phyloP scores from a whole-genome alignment of 2,113 vertebrate species.

The Astatoreochromis straeleni region DNA sequence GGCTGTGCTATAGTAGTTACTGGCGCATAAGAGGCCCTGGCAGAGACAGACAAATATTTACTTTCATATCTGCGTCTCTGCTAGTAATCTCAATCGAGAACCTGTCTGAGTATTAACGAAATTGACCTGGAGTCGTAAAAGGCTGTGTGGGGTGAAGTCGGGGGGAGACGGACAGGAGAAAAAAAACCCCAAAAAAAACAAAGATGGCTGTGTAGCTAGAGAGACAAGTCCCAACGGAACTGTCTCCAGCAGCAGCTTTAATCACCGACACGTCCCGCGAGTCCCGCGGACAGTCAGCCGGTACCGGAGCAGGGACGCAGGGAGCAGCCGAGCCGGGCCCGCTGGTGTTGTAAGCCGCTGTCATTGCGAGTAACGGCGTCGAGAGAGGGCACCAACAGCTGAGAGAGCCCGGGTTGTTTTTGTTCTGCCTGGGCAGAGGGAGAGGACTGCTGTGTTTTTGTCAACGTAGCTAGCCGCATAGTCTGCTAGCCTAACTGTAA shows the following conservation, averaged over 20 bases:
- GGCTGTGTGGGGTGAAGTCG: constrained; percentile 42
- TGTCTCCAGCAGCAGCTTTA: constrained; percentile 31
- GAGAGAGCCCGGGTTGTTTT: constrained; percentile 68
- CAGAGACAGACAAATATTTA: constrained; percentile 17
- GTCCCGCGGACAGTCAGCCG: constrained; percentile 36
- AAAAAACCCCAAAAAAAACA: constrained; percentile 57
- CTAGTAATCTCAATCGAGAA: constrained; percentile 15
- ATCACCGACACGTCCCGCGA: constrained; percentile 42
- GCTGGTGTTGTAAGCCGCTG: constrained; percentile 46
- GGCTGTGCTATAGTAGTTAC: neutral
- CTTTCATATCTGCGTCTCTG: constrained; percentile 7
- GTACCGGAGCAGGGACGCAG: constrained; percentile 43
- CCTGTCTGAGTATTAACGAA: constrained; percentile 16
- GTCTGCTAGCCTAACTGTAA: constrained; percentile 58
- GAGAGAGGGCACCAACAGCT: constrained; percentile 58
- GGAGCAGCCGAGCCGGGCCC: constrained; percentile 35
- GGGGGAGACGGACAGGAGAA: constrained; percentile 50
- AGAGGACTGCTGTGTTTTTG: constrained; percentile 57
- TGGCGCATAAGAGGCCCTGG: constrained; percentile 5
- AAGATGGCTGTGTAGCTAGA: constrained; percentile 79
- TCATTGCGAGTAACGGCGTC: constrained; percentile 66
- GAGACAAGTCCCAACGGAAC: constrained; percentile 59
- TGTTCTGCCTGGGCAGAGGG: constrained; percentile 58
- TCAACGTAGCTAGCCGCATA: constrained; percentile 55
- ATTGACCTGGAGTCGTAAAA: constrained; percentile 44